Base-by-base conservation (phyloP, 2,888 invertebrate genomes). In the Dascillus cervinus region DNA sequence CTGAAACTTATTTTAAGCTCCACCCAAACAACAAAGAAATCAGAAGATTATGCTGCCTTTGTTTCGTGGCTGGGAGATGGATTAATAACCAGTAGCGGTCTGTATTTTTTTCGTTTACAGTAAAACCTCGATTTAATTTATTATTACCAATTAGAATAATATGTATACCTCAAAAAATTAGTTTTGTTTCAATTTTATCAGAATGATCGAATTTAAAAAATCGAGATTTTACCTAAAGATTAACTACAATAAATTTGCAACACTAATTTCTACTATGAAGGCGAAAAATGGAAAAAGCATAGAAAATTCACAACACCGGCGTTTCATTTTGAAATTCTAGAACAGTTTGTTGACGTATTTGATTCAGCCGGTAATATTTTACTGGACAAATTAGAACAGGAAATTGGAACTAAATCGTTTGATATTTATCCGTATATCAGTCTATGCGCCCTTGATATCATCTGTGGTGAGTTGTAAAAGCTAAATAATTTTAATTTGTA, bases 271-370 rank as follows among this genome's bases (percentile, higher is more conserved):
- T n/a, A 25, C 11, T 15, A 30, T 24, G 23, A 28, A 17, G 23
- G 13, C n/a, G 28, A 20, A 5, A 23, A 24, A 30, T 30, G 86
- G 86, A 72, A 69, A 44, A 62, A 60, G 1, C 72, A 79, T 41
- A 69, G 86, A 11, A 82, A 80, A 56, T 71, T 85, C 39, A 60
- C 86, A 26, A 85, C 84, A 0, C 84, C 85, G 1, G 74, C 84
- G 0, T 86, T 84, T 58, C 85, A 86, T 59, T 85, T 84, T 54
- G 77, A 77, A 49, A 82, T 85, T 35, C 58, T 86, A 30, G 77
- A 82, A 50, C 73, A 79, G 46, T 85, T 83, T 57, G 57, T 82
- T 3, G 74, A 76, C 3, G 72, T 80, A 0, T 83, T 86, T 52
- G 74, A 81, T 47, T 72, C 72, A 32, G 78, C 81, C 38, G 67